These are phyloP conservation scores for Polydrusus tereticollis DNA, from an alignment of 2,888 invertebrate genomes.

Conservation along the genomic window DNA sequence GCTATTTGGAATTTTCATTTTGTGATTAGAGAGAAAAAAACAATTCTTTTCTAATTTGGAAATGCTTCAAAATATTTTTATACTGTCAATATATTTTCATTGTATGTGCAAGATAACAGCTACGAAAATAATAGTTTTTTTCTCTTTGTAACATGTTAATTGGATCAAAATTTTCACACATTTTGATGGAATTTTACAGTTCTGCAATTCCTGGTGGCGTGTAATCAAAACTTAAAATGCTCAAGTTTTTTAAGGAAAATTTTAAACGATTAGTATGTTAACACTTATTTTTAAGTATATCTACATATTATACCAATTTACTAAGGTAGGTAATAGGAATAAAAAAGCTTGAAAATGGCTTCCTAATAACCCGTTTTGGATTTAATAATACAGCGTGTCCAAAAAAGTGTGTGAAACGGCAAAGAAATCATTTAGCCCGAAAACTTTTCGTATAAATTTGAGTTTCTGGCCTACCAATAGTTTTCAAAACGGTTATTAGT, in stretches of 20 bases:
- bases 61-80: no score
- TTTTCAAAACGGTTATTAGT: constrained; percentile 7
- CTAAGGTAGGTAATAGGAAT: constrained; percentile 21
- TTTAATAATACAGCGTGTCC: no score
- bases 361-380: no score
- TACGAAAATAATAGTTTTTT: not conserved
- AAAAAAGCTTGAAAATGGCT: no score
- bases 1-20: not conserved
- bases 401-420: no score
- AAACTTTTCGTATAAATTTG: no score
- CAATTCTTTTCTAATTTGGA: not conserved
- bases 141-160: not conserved
- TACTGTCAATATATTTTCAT: no score
- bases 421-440: no score
- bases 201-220: constrained; percentile 19
- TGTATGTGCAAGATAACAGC: not conserved
- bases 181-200: not conserved
- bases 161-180: not conserved
- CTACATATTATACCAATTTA: not conserved
- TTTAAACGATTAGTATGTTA: not conserved
- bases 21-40: not conserved
- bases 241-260: constrained; percentile 23
- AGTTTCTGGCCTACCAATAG: constrained; percentile 18
- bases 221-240: constrained; percentile 33
- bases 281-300: constrained; percentile 1